Base-by-base conservation (phyloP, 2,113 vertebrate genomes). In the Ranitomeya variabilis region DNA sequence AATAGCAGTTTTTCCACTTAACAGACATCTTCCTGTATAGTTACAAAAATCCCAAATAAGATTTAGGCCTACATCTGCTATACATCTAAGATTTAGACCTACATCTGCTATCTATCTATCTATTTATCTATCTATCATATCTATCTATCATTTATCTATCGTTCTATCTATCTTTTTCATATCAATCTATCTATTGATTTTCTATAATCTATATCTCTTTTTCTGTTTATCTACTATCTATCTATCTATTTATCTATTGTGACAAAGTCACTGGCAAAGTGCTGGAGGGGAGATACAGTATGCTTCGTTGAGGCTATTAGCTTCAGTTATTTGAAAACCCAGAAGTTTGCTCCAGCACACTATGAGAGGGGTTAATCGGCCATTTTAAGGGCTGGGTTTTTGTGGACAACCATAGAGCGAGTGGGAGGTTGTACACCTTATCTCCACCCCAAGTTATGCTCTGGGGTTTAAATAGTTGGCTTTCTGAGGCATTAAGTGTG, bases 71-170 rank as follows among this genome's bases (percentile, higher is more conserved):
- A 13, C 9, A 23, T 12, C 66, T 67, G 8, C 10, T 19, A 23
- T n/a, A 11, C 2, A 10, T 10, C 23, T 80, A 55, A 18, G 37
- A 6, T 83, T 21, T 83, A 59, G 37, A 19, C 45, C 80, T 82
- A 60, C 64, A 31, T 2, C 26, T 31, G 26, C 80, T 82, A 82
- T 82, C n/a, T 57, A 59, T 59, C 21, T 80, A 81, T 80, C 19
- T 80, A 45, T n/a, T 14, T 57, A n/a, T 55, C 21, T 57, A 80
- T 80, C 37, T 26, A 57, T 80, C 23, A 52, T 26, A 80, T 57
- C 78, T 80, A 80, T 54, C 78, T 26, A 54, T 76, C 73, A 80
- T 57, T 52, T 80, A 80, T 54, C 78, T 26, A 54, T 76, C 73
- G 19, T 18, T 51, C 37, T 76, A 76, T 76, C 16, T 51, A 10